Evolutionary conservation across 2,888 invertebrate genomes (phyloP).

Genomic region (Harpalus rufipes): DNA sequence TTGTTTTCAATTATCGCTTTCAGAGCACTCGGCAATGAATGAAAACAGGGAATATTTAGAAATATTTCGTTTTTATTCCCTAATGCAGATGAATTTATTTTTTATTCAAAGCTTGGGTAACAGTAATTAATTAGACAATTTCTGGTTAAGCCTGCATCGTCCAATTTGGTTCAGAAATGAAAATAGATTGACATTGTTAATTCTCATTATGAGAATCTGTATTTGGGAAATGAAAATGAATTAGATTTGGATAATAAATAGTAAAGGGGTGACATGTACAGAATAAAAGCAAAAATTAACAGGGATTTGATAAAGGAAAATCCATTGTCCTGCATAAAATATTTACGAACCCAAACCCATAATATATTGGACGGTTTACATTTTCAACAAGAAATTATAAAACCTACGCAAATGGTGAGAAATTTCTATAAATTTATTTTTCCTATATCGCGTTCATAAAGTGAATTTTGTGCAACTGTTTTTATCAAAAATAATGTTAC

Average conservation of each 20-base stretch:
- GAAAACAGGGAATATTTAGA: slow-evolving; percentile 30
- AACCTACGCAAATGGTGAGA: no score
- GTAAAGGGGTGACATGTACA: no score
- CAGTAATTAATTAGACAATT: slow-evolving; percentile 27
- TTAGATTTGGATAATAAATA: not conserved
- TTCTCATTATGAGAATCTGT: not conserved
- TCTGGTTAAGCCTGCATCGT: slow-evolving; percentile 14
- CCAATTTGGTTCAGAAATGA: not conserved
- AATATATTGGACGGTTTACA: no score
- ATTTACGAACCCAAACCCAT: no score
- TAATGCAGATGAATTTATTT: not conserved
- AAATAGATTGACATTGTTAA: not conserved
- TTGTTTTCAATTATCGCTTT: slow-evolving; percentile 60
- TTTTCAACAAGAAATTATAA: no score
- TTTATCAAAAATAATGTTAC: no score
- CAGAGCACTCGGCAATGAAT: slow-evolving; percentile 8
- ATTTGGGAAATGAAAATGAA: not conserved
- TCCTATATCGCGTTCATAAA: no score
- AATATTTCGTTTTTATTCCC: slow-evolving; percentile 10
- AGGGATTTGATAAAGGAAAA: no score
- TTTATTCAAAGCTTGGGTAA: slow-evolving; percentile 11
- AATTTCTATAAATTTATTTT: no score
- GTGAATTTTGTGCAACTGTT: no score
- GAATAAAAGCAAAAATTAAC: no score
- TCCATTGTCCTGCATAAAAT: no score